phyloP scores from a whole-genome alignment of 1,140 invertebrate species.

The Ptiloglossa arizonensis region DNA sequence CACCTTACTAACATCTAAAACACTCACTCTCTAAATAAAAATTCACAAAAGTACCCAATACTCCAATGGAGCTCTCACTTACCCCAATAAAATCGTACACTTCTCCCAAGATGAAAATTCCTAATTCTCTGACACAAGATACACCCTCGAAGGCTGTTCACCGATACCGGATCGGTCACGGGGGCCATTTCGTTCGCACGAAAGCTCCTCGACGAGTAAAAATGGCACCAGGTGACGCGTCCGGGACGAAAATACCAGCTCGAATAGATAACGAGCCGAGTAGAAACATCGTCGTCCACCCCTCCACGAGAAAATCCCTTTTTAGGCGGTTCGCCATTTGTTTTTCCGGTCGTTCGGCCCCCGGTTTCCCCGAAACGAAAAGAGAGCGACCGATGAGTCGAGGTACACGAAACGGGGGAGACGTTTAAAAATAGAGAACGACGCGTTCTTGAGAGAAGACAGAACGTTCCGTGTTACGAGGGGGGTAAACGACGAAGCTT shows the following conservation, averaged over 20 bases:
- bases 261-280: neutral
- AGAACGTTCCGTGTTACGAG: slow-evolving; percentile 35
- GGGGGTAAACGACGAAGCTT: slow-evolving; percentile 34
- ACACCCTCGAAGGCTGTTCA: too few species aligned
- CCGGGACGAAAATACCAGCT: neutral
- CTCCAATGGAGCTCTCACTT: too few species aligned
- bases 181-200: neutral
- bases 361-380: slow-evolving; percentile 16
- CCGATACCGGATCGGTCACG: too few species aligned
- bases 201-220: neutral
- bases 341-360: slow-evolving; percentile 23
- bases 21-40: neutral
- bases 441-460: slow-evolving; percentile 43
- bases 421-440: slow-evolving; percentile 46
- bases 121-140: too few species aligned
- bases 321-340: slow-evolving; percentile 40
- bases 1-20: too few species aligned
- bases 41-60: too few species aligned
- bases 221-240: neutral
- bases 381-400: neutral
- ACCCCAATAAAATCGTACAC: too few species aligned
- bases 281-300: too few species aligned
- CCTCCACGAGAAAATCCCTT: slow-evolving; percentile 10
- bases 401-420: neutral
- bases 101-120: too few species aligned